Base-by-base conservation (phyloP, 2,797 vertebrate genomes). In the Odontamblyopus rebecca region DNA sequence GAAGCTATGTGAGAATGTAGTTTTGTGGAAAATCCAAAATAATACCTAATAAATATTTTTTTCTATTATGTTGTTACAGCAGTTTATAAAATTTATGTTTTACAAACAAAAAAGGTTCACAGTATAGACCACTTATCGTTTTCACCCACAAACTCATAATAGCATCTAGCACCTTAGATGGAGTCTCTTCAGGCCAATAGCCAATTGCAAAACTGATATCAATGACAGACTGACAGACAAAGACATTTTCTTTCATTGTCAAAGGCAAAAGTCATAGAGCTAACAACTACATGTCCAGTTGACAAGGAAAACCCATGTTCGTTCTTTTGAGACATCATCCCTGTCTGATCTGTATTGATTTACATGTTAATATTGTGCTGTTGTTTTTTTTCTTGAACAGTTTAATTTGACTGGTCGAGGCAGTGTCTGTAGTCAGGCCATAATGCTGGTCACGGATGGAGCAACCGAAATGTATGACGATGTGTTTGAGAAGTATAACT, bases 361-460 rank as follows among this genome's bases (percentile, higher is more conserved):
- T 29, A 29, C 57, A 19, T 65, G 35, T 41, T 23, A 12, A 18
- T 57, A 1, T 13, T 8, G 51, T 13, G 38, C 13, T 38, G 7
- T 35, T 32, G 30, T 61, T 15, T 23, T 29, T 1, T 13, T 71
- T 30, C 71, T 44, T 65, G 19, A 81, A 54, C 82, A 99, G 98
- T 98, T 99, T 86, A 99, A 99, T 88, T 95, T 96, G 82, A 98
- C 97, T 0, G 98, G 98, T 67, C 96, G 95, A 82, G 98, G 98
- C 59, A 99, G 98, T 66, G 91, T 96, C 82, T 99, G 98, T 90
- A 99, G 96, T 82, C 98, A 97, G 89, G 98, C 97, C 74, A 98
- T 99, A 82, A 99, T 99, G 98, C 89, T 99, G 23, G 95, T 99
- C 82, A 98, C 98, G 0, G 98, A 99, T 18, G 98, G 97, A 70